A percentile compares a stretch with the other conserved stretches of the same genome.
These are phyloP conservation scores for Puffinus mauretanicus DNA, from an alignment of 2,113 vertebrate species.

Conservation along the genomic window DNA sequence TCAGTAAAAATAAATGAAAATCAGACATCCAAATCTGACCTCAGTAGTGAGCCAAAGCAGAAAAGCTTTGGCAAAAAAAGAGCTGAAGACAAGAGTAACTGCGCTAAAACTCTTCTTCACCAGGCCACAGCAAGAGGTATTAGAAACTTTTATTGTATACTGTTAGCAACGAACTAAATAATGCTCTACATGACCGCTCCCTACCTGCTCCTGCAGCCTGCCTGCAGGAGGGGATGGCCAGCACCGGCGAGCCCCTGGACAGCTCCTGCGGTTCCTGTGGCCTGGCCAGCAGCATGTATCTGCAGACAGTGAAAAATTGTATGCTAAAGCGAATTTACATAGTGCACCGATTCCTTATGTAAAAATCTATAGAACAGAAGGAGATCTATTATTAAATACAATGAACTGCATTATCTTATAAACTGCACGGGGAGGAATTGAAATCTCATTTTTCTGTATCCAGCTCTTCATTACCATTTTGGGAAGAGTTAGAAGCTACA, in stretches of 20 bases:
- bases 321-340: accelerated
- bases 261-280: neutral
- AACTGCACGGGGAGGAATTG: neutral
- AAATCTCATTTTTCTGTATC: slow-evolving; percentile 1
- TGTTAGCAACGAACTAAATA: neutral
- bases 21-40: neutral
- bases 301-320: neutral
- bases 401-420: neutral
- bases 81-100: neutral
- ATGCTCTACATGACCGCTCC: accelerated
- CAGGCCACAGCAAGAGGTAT: neutral
- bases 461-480: slow-evolving; percentile 13
- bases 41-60: neutral
- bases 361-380: neutral
- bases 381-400: neutral
- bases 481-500: slow-evolving; percentile 18
- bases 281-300: neutral
- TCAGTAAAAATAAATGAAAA: neutral
- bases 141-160: neutral
- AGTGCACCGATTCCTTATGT: neutral
- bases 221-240: neutral
- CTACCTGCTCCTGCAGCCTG: neutral
- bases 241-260: neutral
- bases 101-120: neutral
- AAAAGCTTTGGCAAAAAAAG: neutral